Conservation (phyloP, 1,140 invertebrate species). For the Nephotettix cincticeps region DNA sequence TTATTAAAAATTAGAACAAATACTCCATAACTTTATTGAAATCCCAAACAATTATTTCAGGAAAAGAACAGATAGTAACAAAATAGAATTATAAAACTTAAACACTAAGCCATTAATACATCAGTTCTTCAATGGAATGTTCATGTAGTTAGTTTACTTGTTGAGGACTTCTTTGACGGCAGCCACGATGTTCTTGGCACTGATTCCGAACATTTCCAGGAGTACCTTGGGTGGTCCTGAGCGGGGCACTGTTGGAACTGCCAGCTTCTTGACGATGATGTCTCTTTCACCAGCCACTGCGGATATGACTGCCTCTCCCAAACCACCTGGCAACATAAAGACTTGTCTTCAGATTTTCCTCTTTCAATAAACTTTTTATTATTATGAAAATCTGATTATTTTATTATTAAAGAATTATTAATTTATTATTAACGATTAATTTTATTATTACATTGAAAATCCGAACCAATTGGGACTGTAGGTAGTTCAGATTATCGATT, state of each 20-base stretch:
- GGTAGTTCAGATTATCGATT: too few species aligned
- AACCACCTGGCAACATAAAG: conserved; percentile 66
- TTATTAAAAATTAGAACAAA: background rate
- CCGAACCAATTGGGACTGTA: too few species aligned
- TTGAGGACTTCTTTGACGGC: conserved; percentile 53
- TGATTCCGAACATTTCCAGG: conserved; percentile 88
- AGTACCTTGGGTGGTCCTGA: conserved; percentile 86
- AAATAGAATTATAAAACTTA: conserved; percentile 16
- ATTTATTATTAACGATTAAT: too few species aligned
- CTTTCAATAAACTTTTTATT: too few species aligned
- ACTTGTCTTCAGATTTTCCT: background rate
- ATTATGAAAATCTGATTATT: too few species aligned
- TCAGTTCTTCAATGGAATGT: conserved; percentile 15
- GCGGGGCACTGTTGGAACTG: conserved; percentile 83
- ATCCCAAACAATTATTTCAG: background rate
- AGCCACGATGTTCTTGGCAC: conserved; percentile 71
- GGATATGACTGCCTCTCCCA: conserved; percentile 91
- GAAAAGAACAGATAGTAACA: conserved; percentile 11
- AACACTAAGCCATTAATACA: conserved; percentile 1
- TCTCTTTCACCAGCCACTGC: conserved; percentile 72
- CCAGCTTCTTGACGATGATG: conserved; percentile 81
- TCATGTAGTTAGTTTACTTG: conserved; percentile 12
- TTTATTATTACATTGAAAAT: too few species aligned
- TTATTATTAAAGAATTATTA: too few species aligned
- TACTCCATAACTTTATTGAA: conserved; percentile 4